Evolutionary conservation across 2,113 vertebrate genomes (phyloP).

Genomic region (Alces alces): DNA sequence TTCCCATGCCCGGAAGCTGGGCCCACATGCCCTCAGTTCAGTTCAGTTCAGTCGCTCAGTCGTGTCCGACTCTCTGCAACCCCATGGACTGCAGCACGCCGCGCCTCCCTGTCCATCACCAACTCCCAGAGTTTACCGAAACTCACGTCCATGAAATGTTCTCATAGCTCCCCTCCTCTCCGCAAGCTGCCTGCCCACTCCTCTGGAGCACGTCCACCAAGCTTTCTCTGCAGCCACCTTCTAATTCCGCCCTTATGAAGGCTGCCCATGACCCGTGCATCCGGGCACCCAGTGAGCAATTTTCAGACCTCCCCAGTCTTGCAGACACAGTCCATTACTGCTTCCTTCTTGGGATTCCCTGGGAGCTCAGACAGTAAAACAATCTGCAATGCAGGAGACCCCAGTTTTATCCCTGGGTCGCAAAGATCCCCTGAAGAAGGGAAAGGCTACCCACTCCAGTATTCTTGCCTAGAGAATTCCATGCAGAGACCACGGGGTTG

Average conservation of each 20-base stretch:
- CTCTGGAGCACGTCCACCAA: too few species aligned
- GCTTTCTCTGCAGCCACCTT: too few species aligned
- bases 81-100: neutral
- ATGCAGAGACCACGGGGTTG: neutral
- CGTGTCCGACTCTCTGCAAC: rapidly evolving
- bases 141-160: neutral
- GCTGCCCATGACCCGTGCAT: neutral
- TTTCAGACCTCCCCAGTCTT: neutral
- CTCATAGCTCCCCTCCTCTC: neutral
- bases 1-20: neutral
- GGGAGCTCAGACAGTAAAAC: neutral
- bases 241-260: neutral
- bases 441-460: neutral
- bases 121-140: rapidly evolving
- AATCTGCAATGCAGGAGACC: neutral
- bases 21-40: neutral
- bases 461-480: neutral
- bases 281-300: too few species aligned
- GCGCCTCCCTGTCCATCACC: neutral
- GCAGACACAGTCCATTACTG: too few species aligned
- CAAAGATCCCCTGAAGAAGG: neutral
- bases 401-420: neutral
- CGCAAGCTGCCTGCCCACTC: neutral
- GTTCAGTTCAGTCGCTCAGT: neutral
- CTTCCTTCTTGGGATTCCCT: neutral